Base-by-base conservation (phyloP, 2,113 vertebrate species). In the Trogon melanurus region DNA sequence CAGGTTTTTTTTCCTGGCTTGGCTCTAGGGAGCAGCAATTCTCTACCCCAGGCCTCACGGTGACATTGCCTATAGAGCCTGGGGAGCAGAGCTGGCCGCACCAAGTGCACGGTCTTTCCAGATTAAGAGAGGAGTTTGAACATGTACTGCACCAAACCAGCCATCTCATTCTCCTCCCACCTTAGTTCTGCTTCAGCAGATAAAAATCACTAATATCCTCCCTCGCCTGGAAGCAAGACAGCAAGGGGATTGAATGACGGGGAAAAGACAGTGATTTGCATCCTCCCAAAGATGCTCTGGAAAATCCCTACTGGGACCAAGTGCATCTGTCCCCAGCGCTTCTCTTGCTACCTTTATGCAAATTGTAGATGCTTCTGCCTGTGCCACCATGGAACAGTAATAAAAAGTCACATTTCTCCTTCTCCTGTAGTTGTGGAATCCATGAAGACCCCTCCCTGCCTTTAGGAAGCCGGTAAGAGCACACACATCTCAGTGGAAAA, bases 11-110 rank as follows among this genome's bases (percentile, higher is more conserved):
- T 36, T 36, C 50, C 56, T 22, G 54, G 16, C 76, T 67, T 0
- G 1, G 45, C 78, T 83, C 56, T 44, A 71, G 93, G 60, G 95
- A 91, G 91, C 95, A 91, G 83, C 84, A 94, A 80, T 47, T 62
- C 6, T 20, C 79, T 91, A 12, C 65, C 73, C 41, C 75, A 78
- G 50, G 3, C n/a, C 76, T 29, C 67, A 56, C 0, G 0, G 41
- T n/a, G 75, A 18, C 50, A 15, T 41, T 11, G 30, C 44, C 58
- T 26, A 19, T 5, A 48, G 45, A 69, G 30, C 4, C 20, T 0
- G 4, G 48, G 62, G 32, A 81, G 69, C 44, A 41, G 70, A 78
- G 38, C 74, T 58, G 64, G 53, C 56, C 71, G 45, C 38, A 32
- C 30, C 3, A 34, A 81, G 34, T 45, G 27, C 21, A 5, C 4